Base-by-base conservation (phyloP, 2,888 invertebrate genomes). In the Pocota personata region DNA sequence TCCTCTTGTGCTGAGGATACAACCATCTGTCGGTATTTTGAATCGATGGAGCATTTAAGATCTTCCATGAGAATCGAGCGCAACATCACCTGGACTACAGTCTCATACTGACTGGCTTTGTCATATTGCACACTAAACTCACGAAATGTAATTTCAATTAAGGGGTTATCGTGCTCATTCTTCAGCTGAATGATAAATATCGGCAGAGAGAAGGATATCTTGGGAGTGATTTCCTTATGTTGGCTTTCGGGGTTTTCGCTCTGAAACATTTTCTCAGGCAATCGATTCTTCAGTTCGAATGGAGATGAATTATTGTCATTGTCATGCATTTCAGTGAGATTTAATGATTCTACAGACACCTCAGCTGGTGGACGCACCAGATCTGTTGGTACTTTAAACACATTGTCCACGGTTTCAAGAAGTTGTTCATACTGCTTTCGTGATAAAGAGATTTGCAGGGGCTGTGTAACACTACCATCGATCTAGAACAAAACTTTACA, bases 51-150 rank as follows among this genome's bases (percentile, higher is more conserved):
- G 89, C 96, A 95, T 6, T 97, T 94, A 3, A 98, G 93, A 93
- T 98, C 98, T 91, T 98, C 98, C 96, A 98, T 97, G 3, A 96
- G 94, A 21, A 98, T 94, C 0, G 98, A 97, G 88, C 97, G 95
- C 6, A 98, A 93, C 0, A 97, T 95, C 12, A 97, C 95, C 94
- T 95, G 95, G 67, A 97, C 94, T 88, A 94, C 95, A 3, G 96
- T 97, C 90, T 96, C 95, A 89, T 94, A 94, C 21, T 93, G 93
- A 87, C 95, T 95, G 76, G 94, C 93, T 88, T 95, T 95, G 87
- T 96, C 95, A 90, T 96, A 96, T 60, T 94, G 94, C 64, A 97
- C 95, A 48, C 95, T 94, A 89, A 98, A 97, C 90, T 98, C 97
- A 48, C 96, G 93, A 92, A 98, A 97, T 0, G 96, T 96, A 12